Base-by-base conservation (phyloP, 2,113 vertebrate species). In the Chionis minor region DNA sequence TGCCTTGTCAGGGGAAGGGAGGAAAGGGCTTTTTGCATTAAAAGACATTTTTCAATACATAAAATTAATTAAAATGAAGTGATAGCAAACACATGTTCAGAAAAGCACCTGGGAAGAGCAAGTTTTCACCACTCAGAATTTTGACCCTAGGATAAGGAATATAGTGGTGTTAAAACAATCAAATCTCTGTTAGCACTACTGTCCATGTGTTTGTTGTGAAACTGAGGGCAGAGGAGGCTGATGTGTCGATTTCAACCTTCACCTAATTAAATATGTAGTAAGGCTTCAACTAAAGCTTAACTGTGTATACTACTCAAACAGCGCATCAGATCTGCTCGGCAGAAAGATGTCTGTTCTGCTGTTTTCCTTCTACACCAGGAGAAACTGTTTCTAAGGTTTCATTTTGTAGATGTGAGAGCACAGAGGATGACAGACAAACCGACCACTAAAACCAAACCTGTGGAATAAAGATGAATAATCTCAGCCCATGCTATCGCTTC, bases 371-470 rank as follows among this genome's bases (percentile, higher is more conserved):
- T 56, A 77, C 21, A 61, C 32, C 8, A 85, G 32, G 10, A 86
- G 44, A 87, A 98, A 84, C 54, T 51, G 71, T 71, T 90, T 85
- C 49, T 71, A 90, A 88, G 14, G 7, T 52, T 88, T 96, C n/a
- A 33, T 78, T 73, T 66, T 59, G 45, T 59, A 91, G 86, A 78
- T 4, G 4, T 67, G 51, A 81, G 55, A 54, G 17, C 45, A 90
- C 0, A 1, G 58, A 85, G 20, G 45, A 79, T 85, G 56, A 80
- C 91, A 81, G 69, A 55, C 52, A 94, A 91, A 93, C 15, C 82
- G 69, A 88, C 52, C 95, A 72, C 87, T 94, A 92, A 85, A 96
- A 81, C 78, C 74, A 92, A 94, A 92, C 66, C 69, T 82, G 65
- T 12, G 3, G 54, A 83, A 91, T 89, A 92, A 71, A 92, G 75